Evolutionary conservation across 2,888 invertebrate species (phyloP).

Genomic region (Erpobdella octoculata): DNA sequence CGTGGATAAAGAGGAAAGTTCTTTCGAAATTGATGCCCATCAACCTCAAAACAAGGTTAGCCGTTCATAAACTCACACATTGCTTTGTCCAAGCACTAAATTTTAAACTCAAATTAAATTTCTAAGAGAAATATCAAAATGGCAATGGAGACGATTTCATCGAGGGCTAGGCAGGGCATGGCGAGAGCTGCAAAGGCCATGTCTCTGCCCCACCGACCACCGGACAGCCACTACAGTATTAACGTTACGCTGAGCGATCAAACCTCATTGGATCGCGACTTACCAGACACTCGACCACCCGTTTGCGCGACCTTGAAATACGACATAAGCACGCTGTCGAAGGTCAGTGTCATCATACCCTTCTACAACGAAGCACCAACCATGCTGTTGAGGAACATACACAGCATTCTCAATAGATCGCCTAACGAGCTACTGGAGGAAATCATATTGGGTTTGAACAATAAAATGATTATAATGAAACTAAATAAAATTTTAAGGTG

Average conservation of each 20-base stretch:
- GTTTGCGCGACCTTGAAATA: conserved; percentile 32
- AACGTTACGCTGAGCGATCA: conserved; percentile 39
- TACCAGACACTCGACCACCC: conserved; percentile 36
- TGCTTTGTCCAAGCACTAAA: too few species aligned
- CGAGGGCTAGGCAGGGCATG: conserved; percentile 2
- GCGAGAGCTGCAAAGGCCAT: conserved; percentile 12
- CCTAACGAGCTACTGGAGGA: conserved; percentile 35
- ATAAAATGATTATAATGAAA: conserved; percentile 13
- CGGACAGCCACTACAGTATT: conserved; percentile 35
- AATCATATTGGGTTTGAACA: conserved; percentile 25
- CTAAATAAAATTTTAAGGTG: too few species aligned
- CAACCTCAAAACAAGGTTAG: neutral
- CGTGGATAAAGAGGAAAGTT: neutral
- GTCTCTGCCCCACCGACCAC: conserved; percentile 23
- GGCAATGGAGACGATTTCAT: conserved; percentile 25
- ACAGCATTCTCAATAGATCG: conserved; percentile 36
- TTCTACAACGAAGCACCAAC: conserved; percentile 38
- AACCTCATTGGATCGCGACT: conserved; percentile 35
- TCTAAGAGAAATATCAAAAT: neutral
- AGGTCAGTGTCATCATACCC: conserved; percentile 36
- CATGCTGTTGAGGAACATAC: conserved; percentile 40
- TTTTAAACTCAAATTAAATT: too few species aligned
- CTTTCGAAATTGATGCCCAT: neutral
- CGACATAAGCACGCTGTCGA: conserved; percentile 33
- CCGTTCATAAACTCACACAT: too few species aligned